Base-by-base conservation (phyloP, 2,113 vertebrate species). In the Pluvianellus socialis region DNA sequence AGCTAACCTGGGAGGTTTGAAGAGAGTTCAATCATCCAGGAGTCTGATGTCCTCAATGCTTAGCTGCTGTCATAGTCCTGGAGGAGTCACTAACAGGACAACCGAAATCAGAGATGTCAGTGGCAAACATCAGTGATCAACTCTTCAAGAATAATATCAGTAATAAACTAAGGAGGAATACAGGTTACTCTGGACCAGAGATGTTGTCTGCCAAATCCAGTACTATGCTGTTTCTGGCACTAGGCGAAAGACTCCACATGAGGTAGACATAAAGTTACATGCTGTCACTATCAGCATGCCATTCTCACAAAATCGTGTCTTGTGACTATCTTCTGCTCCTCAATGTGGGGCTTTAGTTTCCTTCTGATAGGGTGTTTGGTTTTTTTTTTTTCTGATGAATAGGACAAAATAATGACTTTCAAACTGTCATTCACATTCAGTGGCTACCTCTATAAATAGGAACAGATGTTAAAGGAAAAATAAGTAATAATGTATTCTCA, bases 261-360 rank as follows among this genome's bases (percentile, higher is more conserved):
- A 88, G 3, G 3, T 4, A 67, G 13, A 55, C 10, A 52, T 45
- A 55, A 90, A 84, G 27, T 56, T 56, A 30, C 15, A 62, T 8
- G 6, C 3, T 70, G 16, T 92, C 16, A n/a, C 4, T 38, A 33
- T 38, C 20, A 82, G 4, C 28, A 30, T 63, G 4, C 20, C 16
- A 33, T 32, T 79, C 38, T 67, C 44, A 87, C 13, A 81, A 75
- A 58, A 50, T 23, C 33, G 7, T 73, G 21, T 42, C 32, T 63
- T 55, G 11, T 81, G 42, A 17, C 2, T 56, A 9, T 59, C 28
- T 65, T 90, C n/a, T 67, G 33, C 4, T 63, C 4, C 27, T 71
- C 33, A 52, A 0, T 59, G 35, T 11, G 4, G 1, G 3, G 7
- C 6, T 79, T 68, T 35, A 62, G 1, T 73, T 80, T 82, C 22